Evolutionary conservation across 2,797 vertebrate species (phyloP), one percentile per base, ranked within the genome.

Genomic region (Rhyacichthys aspro): DNA sequence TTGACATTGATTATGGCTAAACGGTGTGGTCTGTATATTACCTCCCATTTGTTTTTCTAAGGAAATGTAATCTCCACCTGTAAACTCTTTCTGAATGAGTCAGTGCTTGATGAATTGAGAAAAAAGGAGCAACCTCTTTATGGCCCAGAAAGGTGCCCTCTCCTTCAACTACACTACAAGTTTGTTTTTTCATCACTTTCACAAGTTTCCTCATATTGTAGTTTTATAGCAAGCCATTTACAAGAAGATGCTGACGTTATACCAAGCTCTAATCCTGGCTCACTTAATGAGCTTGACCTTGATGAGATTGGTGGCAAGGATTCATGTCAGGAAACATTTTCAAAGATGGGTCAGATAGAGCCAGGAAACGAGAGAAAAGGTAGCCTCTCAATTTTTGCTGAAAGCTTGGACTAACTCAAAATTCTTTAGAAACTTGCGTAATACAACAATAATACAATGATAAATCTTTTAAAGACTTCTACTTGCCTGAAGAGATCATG

Each of bases 401-500:
- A 11, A 38, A 9, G 18, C 14, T 28, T 28, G 23, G 23, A 28
- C 23, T 28, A 5, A 49, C 15, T 49, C 7, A 11, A 18, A 8
- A 52, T 17, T 36, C 11, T 16, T 12, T 38, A 38, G 11, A 2
- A 11, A 14, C 11, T 1, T 0, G 5, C 11, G 5, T 38, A 14
- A 15, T 6, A 16, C 1, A 12, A n/a, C 12, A 6, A 3, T n/a
- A 42, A 11, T 55, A 42, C 11, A 42, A 7, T 32, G 67, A 41
- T 57, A 3, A 11, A 8, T 71, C 14, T 55, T 34, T 76, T 81
- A 14, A 94, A 90, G 96, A 89, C 85, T 90, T 94, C 8, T 78
- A 18, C 64, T 74, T 96, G 72, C 83, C 89, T 39, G 92, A 95
- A 6, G 93, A 96, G 55, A 49, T 93, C 34, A 16, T 95, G 52